Evolutionary conservation across 2,113 vertebrate genomes (phyloP), one percentile per base, ranked within the genome.

Genomic region (Vulpes ferrilata): DNA sequence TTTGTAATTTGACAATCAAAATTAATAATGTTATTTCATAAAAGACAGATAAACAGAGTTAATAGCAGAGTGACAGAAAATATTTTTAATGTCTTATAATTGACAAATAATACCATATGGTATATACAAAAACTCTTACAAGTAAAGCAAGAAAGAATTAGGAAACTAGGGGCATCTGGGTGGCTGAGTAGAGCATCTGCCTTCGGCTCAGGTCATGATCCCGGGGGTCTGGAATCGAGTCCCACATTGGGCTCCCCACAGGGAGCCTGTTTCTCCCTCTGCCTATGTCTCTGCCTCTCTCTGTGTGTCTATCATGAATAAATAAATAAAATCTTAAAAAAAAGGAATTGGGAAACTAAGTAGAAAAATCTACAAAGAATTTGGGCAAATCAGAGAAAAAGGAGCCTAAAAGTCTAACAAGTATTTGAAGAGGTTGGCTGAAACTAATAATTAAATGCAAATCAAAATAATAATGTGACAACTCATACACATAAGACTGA

Each of bases 301-400:
- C 43, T 43, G 43, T 43, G 43, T 43, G 43, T 43, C 43, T 43
- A 1, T 43, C 43, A 43, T 43, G 43, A 43, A 43, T 43, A 43
- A 43, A 43, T 43, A 43, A 43, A 43, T 43, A 43, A 43, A 43
- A 43, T 43, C 43, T 43, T 43, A 43, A 43, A 43, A 43, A 79
- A 8, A 79, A 55, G 32, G 27, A 55, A 55, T 55, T 32, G 51
- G 48, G 64, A 83, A 90, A 73, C 0, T 7, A 71, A 79, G 64
- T 32, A 38, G 51, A 88, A 57, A 97, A 95, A 48, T 83, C 3
- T 60, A 17, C 10, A 65, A 90, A 86, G 16, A 97, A 81, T 76
- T 69, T 51, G 17, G 12, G 6, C 0, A 53, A 55, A 51, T 65
- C 27, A 79, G 85, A 97, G 17, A 55, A 78, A 67, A 87, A 20